Evolutionary conservation across 2,888 invertebrate genomes (phyloP).

Genomic region (Aquatica leii): DNA sequence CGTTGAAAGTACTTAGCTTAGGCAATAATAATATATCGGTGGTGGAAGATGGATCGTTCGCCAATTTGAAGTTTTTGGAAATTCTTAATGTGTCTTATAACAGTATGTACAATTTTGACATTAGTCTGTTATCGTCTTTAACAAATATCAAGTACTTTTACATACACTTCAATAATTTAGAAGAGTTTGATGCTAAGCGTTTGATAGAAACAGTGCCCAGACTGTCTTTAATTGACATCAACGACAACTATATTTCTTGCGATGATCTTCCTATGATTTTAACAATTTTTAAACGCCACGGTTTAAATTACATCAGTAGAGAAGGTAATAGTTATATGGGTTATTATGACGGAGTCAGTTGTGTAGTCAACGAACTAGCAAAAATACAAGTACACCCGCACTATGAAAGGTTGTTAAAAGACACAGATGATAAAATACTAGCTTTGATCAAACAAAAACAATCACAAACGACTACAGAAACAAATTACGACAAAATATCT

Average conservation of each 20-base stretch:
- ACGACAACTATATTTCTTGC: slow-evolving; percentile 22
- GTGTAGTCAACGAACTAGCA: slow-evolving; percentile 1
- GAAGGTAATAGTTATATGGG: not conserved
- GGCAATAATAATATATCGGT: slow-evolving; percentile 4
- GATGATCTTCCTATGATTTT: slow-evolving; percentile 8
- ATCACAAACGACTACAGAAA: not conserved
- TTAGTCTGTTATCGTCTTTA: not conserved
- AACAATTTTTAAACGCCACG: not conserved
- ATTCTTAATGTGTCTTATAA: slow-evolving; percentile 6
- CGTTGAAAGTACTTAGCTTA: slow-evolving; percentile 1
- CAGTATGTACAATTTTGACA: not conserved
- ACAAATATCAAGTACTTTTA: slow-evolving; percentile 1
- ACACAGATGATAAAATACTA: slow-evolving; percentile 10
- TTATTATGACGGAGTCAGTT: slow-evolving; percentile 16
- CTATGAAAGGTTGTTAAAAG: not conserved
- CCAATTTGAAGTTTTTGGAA: not conserved
- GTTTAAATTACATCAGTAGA: not conserved
- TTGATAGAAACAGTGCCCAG: not conserved
- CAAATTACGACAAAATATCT: not conserved
- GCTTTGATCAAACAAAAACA: not conserved
- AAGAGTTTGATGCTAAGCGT: not conserved
- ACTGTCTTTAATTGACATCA: slow-evolving; percentile 14
- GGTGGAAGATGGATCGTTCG: not conserved
- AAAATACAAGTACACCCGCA: too few relatives aligned
- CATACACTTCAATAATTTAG: slow-evolving; percentile 18